These are phyloP conservation scores for Engystomops pustulosus DNA, from an alignment of 2,113 vertebrate species.

Conservation along the genomic window DNA sequence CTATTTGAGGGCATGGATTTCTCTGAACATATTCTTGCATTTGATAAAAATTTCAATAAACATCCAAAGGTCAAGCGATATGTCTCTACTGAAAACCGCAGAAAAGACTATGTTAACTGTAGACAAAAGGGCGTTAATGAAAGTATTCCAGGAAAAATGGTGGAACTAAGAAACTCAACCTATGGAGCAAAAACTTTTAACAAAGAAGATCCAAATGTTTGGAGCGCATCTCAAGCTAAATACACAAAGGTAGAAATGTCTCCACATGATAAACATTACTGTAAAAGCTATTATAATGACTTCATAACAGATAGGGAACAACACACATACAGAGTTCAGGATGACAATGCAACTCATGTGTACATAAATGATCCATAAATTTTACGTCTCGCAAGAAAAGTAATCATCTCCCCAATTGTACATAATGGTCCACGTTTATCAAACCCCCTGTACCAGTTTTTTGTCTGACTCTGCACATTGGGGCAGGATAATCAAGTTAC, in stretches of 20 bases:
- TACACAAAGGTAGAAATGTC: not conserved
- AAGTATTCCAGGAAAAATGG: not conserved
- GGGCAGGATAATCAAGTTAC: too few relatives aligned
- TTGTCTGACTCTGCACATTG: too few relatives aligned
- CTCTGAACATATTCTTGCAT: constrained; percentile 14
- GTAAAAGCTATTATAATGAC: not conserved
- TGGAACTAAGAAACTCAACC: constrained; percentile 45
- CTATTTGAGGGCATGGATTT: constrained; percentile 30
- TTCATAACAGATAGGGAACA: not conserved
- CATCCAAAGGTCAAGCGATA: constrained; percentile 22
- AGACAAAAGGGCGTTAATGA: not conserved
- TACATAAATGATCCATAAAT: not conserved
- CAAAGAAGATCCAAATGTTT: not conserved
- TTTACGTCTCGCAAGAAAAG: not conserved
- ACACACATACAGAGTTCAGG: not conserved
- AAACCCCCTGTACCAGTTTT: too few relatives aligned
- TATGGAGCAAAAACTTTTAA: constrained; percentile 2
- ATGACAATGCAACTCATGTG: not conserved
- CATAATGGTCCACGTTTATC: too few relatives aligned
- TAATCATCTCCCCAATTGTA: not conserved
- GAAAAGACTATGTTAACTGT: constrained; percentile 40
- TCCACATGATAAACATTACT: not conserved
- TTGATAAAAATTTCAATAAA: not conserved
- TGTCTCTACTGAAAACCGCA: constrained; percentile 9
- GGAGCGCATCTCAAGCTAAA: not conserved